Evolutionary conservation across 92 coral and sea anemone genomes (phyloP).

Genomic region (Bergia puertoricense): DNA sequence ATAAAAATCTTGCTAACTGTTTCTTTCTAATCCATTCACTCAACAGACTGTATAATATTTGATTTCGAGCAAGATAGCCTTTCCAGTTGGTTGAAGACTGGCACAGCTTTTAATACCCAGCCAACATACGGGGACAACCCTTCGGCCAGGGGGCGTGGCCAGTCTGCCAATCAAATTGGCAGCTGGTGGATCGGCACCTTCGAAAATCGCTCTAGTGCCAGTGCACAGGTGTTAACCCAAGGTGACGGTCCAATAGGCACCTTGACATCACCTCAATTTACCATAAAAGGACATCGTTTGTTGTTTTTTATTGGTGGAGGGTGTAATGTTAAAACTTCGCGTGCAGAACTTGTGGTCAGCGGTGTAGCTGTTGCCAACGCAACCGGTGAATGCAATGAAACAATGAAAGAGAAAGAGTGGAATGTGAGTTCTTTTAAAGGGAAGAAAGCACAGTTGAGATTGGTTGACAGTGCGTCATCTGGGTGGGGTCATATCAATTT

Average conservation of each 20-base stretch:
- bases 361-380: neutral
- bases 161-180: constrained; percentile 22
- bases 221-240: neutral
- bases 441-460: neutral
- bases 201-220: constrained; percentile 18
- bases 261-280: constrained; percentile 29
- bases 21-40: no score
- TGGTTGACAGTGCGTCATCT: constrained; percentile 2
- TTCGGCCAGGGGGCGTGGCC: constrained; percentile 5
- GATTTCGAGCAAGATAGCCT: constrained; percentile 21
- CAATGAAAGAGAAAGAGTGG: constrained; percentile 28
- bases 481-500: constrained; percentile 20
- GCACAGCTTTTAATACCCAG: constrained; percentile 27
- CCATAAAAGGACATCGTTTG: constrained; percentile 22
- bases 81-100: constrained; percentile 22
- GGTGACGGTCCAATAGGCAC: constrained; percentile 25
- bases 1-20: no score
- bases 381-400: constrained; percentile 24
- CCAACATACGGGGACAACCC: constrained; percentile 42
- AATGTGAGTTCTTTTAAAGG: neutral
- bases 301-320: constrained; percentile 42
- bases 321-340: neutral
- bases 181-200: constrained; percentile 36
- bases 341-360: constrained; percentile 29
- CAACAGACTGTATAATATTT: constrained; percentile 22